Evolutionary conservation across 2,113 vertebrate species (phyloP), one percentile per base, ranked within the genome.

Genomic region (Scalopus aquaticus): DNA sequence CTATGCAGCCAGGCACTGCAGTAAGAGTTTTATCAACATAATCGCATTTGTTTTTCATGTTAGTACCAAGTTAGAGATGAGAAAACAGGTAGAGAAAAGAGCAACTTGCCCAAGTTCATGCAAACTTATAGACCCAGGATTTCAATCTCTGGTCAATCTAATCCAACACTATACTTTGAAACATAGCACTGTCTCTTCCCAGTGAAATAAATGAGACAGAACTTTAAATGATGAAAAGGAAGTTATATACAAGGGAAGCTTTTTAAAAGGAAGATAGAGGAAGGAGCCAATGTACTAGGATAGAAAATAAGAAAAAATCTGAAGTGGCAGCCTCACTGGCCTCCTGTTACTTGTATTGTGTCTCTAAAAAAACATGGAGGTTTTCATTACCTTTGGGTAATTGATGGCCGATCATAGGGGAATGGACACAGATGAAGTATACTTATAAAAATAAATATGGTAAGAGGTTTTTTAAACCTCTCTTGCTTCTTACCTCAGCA

Each of bases 391-490:
- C 0, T 1, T 62, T 26, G 20, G 16, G 28, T 85, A 73, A 81
- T 3, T 81, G 78, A 93, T 69, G 69, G 84, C 74, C 42, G 54
- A 73, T 72, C 73, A 69, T 54, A 85, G 58, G 76, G 77, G 35
- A 80, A 64, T 30, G 37, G 78, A 84, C 58, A 94, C 22, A 24
- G 86, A 95, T 54, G 72, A 83, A 95, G 77, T n/a, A 65, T 13
- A 44, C 4, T 1, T 58, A 90, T 88, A 88, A 93, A 96, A 95
- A 81, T 93, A 93, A 96, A 94, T 94, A 81, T 30, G 22, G 51
- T 96, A 93, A 97, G 81, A 96, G 89, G 81, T 76, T 96, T 90
- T n/a, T 92, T 91, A 96, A 92, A 81, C 35, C 65, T 70, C 19
- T 73, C 35, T 92, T 62, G 44, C 19, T 73, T 87, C 95, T 92